Evolutionary conservation across 2,797 vertebrate species (phyloP), one percentile per base, ranked within the genome.

Genomic region (Semotilus atromaculatus): DNA sequence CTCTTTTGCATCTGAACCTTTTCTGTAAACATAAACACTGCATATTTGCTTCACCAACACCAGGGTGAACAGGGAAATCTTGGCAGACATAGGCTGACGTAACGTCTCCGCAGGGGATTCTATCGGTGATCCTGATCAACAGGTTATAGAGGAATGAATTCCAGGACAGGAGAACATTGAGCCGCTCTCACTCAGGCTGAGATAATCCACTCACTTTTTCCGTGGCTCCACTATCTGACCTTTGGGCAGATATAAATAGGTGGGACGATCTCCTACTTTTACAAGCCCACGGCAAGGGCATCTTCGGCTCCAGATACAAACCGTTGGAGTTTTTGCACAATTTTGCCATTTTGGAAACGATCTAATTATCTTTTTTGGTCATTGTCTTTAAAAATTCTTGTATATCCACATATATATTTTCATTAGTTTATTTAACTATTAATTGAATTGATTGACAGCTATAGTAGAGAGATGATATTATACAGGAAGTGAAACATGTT

Each of bases 121-220:
- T 66, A 26, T 68, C 72, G 68, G 78, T 80, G 80, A 82, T 70
- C 83, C 74, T 26, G 73, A 53, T 76, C 77, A 83, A 26, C 31
- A 51, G 83, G 82, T 86, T 58, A 75, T 31, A 76, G 72, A 23
- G 55, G 70, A 82, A 73, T 62, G 58, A 67, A 67, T 66, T 18
- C n/a, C 7, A 1, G 16, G 62, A 77, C 13, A 8, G 34, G 2
- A 26, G 31, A 64, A 64, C 34, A 55, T 34, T 73, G 76, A 85
- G 72, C 78, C 21, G 51, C 38, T 67, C 43, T 38, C 71, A 67
- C 58, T 67, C 1, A 7, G 68, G 16, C 31, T 66, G 36, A 48
- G 58, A 84, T 87, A 83, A 89, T 85, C 70, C 29, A 71, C 53
- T 88, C 83, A 87, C 38, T 80, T 64, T 85, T 85, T 88, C 83